Conservation (phyloP, 2,888 invertebrate genomes). For the Heteromurus nitidus region DNA sequence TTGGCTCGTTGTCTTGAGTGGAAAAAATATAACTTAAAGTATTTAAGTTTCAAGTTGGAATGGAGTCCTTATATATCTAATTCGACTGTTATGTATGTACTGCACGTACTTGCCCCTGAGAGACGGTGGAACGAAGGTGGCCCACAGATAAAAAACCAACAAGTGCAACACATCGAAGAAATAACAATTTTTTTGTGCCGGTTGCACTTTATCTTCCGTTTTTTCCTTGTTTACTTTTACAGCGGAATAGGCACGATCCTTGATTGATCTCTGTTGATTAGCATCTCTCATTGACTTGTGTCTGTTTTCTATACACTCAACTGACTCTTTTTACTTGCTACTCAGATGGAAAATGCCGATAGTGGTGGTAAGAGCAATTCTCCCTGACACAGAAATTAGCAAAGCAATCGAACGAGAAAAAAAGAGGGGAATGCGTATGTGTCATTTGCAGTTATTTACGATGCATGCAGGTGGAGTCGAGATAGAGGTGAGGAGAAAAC, state of each 20-base stretch:
- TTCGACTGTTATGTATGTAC: slow-evolving; percentile 7
- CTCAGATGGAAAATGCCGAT: slow-evolving; percentile 1
- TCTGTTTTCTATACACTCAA: not conserved
- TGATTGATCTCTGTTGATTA: slow-evolving; percentile 53
- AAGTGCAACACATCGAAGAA: slow-evolving; percentile 23
- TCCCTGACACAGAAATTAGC: slow-evolving; percentile 16
- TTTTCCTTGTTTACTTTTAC: slow-evolving; percentile 47
- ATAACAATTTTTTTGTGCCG: slow-evolving; percentile 25
- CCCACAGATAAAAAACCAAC: slow-evolving; percentile 15
- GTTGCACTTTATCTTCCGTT: not conserved
- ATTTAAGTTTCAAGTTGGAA: not conserved
- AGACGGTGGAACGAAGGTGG: slow-evolving; percentile 21
- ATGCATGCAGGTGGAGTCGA: not conserved
- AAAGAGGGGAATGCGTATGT: not conserved
- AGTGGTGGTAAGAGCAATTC: too few species aligned
- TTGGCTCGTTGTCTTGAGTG: slow-evolving; percentile 20
- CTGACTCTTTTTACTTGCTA: not conserved
- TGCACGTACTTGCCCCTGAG: too few species aligned
- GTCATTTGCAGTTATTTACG: not conserved
- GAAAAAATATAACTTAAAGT: not conserved
- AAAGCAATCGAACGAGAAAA: not conserved
- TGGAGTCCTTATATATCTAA: not conserved
- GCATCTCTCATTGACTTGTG: slow-evolving; percentile 32
- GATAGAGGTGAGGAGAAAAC: not conserved
- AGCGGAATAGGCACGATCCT: slow-evolving; percentile 32